Base-by-base conservation (phyloP, 2,888 invertebrate species). In the Dynastes hyllus region DNA sequence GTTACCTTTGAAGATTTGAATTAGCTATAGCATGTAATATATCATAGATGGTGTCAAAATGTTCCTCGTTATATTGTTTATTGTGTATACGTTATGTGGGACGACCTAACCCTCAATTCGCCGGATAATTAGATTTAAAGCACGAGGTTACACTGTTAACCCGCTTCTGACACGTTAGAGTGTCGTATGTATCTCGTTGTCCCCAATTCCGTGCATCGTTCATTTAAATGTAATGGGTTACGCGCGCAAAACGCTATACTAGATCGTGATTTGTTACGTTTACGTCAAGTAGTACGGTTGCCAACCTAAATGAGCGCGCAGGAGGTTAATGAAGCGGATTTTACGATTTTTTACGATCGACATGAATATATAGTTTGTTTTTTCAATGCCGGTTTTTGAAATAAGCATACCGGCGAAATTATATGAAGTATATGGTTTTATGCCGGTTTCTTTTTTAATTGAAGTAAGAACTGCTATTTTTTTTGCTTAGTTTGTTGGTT, bases 151-250 rank as follows among this genome's bases (percentile, higher is more conserved):
- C 2, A 22, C 40, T 58, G 40, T 40, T 29, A 58, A 13, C 29
- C 13, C 16, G 8, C 4, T 45, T 27, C 11, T 63, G 13, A 13
- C 5, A 32, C 63, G 3, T 63, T 63, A 2, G 13, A 11, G 13
- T 22, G 8, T 45, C 8, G 55, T 3, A 55, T n/a, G 16, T 5
- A 11, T 16, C 32, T 32, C 4, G 32, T 4, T 11, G 16, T 4
- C 13, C n/a, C 22, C 22, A n/a, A 6, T 55, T 55, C 55, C 22
- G 8, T 27, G 32, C 55, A 45, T 75, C 55, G 45, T 75, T 63
- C 61, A 75, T 75, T 75, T 75, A 75, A 75, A 75, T 75, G 45
- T 61, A 45, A 13, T 22, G 40, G 1, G 40, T 73, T 73, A 73
- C 61, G 45, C 73, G 73, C 73, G 61, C 40, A 37, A 45, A 45